A percentile compares a stretch with the other conserved stretches of the same genome.
These are phyloP conservation scores for Ranitomeya variabilis DNA, from an alignment of 2,113 vertebrate species.

Conservation along the genomic window DNA sequence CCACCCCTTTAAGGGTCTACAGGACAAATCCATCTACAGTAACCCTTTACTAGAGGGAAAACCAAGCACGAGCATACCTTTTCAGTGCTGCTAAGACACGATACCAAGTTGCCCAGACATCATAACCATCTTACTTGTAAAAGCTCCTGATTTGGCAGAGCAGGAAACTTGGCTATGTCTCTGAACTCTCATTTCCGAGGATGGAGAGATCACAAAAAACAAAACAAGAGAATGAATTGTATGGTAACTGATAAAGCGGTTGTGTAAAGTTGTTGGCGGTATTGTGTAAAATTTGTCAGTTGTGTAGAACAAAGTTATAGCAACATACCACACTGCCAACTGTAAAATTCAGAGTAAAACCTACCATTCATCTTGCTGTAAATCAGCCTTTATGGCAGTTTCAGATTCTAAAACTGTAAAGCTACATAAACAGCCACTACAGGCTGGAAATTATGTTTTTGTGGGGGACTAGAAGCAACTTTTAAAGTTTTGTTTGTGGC, in stretches of 20 bases:
- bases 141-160: neutral
- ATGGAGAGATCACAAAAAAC: conserved; percentile 17
- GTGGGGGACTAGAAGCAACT: no score
- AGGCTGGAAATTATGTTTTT: neutral
- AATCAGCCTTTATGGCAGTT: no score
- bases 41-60: no score
- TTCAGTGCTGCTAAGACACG: neutral
- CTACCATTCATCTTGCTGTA: no score
- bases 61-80: neutral
- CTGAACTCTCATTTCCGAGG: neutral
- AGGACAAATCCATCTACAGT: no score
- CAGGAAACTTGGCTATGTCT: conserved; percentile 19
- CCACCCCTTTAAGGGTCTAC: no score
- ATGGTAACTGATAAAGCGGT: neutral
- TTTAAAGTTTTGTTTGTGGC: neutral
- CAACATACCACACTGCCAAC: no score
- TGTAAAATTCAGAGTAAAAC: no score
- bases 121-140: neutral
- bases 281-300: no score
- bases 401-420: neutral
- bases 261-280: no score
- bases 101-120: neutral
- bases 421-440: neutral
- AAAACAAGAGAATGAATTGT: neutral
- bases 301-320: neutral